Percentiles rank a stretch among this genome's conserved stretches.
Evolutionary conservation across 2,888 invertebrate genomes (phyloP).

Genomic region (Autographa pulchrina): DNA sequence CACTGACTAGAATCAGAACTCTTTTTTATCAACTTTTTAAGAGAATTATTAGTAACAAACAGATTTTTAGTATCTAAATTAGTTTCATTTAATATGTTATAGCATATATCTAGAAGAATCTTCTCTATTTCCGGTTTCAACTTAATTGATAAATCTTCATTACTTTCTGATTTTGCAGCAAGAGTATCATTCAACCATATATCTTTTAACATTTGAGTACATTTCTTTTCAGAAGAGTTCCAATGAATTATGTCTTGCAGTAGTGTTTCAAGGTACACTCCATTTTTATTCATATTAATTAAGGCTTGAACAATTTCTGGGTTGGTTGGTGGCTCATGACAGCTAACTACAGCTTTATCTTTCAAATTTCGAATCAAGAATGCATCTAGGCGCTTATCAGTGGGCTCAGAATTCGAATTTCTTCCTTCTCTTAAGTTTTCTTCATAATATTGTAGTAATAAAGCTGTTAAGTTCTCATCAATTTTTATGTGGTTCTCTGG

Average conservation of each 20-base stretch:
- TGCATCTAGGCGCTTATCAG: constrained; percentile 72
- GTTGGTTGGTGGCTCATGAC: constrained; percentile 63
- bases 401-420: constrained; percentile 34
- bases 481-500: constrained; percentile 74
- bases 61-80: constrained; percentile 57
- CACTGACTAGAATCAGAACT: constrained; percentile 74
- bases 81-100: constrained; percentile 59
- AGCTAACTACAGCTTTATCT: constrained; percentile 66
- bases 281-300: constrained; percentile 73
- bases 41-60: constrained; percentile 54
- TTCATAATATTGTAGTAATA: constrained; percentile 70
- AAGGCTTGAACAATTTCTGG: constrained; percentile 80
- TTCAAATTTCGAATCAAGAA: constrained; percentile 75
- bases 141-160: constrained; percentile 75
- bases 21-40: constrained; percentile 66
- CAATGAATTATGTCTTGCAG: constrained; percentile 73
- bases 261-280: constrained; percentile 55
- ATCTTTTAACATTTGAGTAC: constrained; percentile 66
- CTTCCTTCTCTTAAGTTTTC: constrained; percentile 55
- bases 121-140: constrained; percentile 77
- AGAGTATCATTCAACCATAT: constrained; percentile 68
- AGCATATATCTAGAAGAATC: constrained; percentile 65
- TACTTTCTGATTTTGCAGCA: constrained; percentile 39
- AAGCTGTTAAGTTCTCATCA: constrained; percentile 69
- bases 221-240: constrained; percentile 57